These are phyloP conservation scores for Drosophila parabipectinata DNA, from an alignment of 1,140 invertebrate genomes.

Conservation along the genomic window DNA sequence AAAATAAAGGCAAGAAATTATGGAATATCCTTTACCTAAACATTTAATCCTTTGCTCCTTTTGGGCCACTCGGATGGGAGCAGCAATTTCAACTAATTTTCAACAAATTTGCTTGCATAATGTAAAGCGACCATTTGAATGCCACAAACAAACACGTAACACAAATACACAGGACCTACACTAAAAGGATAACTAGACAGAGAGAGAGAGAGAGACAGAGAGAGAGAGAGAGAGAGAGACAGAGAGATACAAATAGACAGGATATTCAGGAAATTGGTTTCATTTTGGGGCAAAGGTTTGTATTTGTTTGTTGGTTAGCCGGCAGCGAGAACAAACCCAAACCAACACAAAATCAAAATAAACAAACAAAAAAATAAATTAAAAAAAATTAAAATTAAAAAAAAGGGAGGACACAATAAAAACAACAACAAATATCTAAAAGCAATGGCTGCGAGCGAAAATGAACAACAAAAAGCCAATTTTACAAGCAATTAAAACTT, in stretches of 20 bases:
- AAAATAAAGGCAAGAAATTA: no score
- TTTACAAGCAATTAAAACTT: constrained; percentile 78
- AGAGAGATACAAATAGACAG: background rate
- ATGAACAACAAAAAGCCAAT: constrained; percentile 46
- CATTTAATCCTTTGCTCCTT: background rate
- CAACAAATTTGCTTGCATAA: constrained; percentile 69
- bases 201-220: background rate
- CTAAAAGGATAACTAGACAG: constrained; percentile 1
- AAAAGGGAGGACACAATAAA: background rate
- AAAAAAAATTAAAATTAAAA: background rate
- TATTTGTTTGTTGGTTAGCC: constrained; percentile 37
- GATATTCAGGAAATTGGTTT: constrained; percentile 42
- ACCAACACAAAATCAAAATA: background rate
- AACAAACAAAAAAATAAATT: background rate
- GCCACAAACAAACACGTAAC: constrained; percentile 18
- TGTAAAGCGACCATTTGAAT: constrained; percentile 51
- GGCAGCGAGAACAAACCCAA: constrained; percentile 20
- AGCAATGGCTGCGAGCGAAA: constrained; percentile 14
- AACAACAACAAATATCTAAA: constrained; percentile 24
- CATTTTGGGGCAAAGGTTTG: constrained; percentile 46
- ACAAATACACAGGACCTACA: constrained; percentile 6
- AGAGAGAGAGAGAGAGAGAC: no score
- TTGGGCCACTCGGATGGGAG: background rate
- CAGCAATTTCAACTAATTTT: constrained; percentile 70
- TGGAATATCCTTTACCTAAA: no score